These are phyloP conservation scores for Argyresthia albistria DNA, from an alignment of 2,888 invertebrate species.

Conservation along the genomic window DNA sequence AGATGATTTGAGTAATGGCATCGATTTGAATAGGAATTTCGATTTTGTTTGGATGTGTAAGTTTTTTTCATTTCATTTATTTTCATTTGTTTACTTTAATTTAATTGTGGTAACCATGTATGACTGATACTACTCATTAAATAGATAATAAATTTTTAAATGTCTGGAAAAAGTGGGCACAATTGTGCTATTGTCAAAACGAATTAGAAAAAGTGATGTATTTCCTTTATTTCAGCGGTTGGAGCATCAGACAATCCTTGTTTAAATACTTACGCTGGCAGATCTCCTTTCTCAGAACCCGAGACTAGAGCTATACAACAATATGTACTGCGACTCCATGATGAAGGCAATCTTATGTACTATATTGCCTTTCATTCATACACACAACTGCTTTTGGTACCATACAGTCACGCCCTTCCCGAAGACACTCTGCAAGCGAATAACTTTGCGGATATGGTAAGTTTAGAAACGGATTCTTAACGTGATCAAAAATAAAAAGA, in stretches of 20 bases:
- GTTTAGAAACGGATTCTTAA: slow-evolving; percentile 6
- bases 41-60: slow-evolving; percentile 43
- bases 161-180: no score
- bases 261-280: slow-evolving; percentile 64
- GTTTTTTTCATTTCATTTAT: no score
- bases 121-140: no score
- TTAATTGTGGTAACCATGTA: no score
- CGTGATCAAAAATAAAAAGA: no score
- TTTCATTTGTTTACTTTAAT: no score
- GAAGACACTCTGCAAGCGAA: slow-evolving; percentile 20
- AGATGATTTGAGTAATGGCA: slow-evolving; percentile 49
- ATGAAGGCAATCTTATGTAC: slow-evolving; percentile 36
- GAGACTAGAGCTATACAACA: slow-evolving; percentile 54
- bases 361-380: slow-evolving; percentile 73
- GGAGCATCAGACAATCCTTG: slow-evolving; percentile 61
- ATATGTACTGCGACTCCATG: slow-evolving; percentile 31
- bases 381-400: slow-evolving; percentile 65
- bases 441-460: slow-evolving; percentile 53
- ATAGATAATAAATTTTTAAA: no score
- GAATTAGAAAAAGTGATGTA: no score
- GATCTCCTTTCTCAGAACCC: slow-evolving; percentile 64
- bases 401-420: slow-evolving; percentile 50
- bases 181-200: no score
- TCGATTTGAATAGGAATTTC: slow-evolving; percentile 51
- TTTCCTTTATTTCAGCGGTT: slow-evolving; percentile 24